Conservation (phyloP, 1,140 invertebrate species). For the Lerema accius region DNA sequence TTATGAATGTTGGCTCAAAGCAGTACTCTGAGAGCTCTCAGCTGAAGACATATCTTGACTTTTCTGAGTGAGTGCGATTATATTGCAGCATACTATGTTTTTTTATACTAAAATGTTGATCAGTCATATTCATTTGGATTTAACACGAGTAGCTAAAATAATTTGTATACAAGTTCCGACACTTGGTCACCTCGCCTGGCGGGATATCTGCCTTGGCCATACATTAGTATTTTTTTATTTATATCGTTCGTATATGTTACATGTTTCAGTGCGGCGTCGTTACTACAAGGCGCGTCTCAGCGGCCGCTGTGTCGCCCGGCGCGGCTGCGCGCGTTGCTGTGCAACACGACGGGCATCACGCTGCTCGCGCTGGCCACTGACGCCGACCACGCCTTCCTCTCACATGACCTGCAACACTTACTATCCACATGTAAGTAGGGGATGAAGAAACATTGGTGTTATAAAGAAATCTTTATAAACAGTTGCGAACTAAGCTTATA, state of each 20-base stretch:
- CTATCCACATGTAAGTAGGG: slow-evolving; percentile 54
- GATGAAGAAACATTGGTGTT: no score
- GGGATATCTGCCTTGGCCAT: no score
- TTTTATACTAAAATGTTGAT: no score
- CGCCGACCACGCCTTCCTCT: slow-evolving; percentile 52
- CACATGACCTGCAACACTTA: slow-evolving; percentile 59
- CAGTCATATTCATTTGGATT: no score
- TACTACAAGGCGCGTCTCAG: slow-evolving; percentile 1
- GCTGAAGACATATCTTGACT: slow-evolving; percentile 71
- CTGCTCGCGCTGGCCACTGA: slow-evolving; percentile 47
- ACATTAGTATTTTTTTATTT: no score
- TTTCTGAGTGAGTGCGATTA: slow-evolving; percentile 65
- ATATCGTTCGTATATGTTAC: no score
- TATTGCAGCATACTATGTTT: no score
- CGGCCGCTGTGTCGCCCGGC: slow-evolving; percentile 50
- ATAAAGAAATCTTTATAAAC: no score
- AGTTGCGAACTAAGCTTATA: no score
- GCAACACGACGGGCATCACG: slow-evolving; percentile 45
- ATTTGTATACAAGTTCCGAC: no score
- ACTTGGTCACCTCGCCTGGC: no score
- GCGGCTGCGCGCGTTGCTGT: slow-evolving; percentile 55
- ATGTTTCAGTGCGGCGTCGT: slow-evolving; percentile 47
- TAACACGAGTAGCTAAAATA: no score
- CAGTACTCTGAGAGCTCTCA: slow-evolving; percentile 58
- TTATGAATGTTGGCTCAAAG: slow-evolving; percentile 63